Evolutionary conservation across 2,797 vertebrate species (phyloP), one percentile per base, ranked within the genome.

Genomic region (Falco concolor): DNA sequence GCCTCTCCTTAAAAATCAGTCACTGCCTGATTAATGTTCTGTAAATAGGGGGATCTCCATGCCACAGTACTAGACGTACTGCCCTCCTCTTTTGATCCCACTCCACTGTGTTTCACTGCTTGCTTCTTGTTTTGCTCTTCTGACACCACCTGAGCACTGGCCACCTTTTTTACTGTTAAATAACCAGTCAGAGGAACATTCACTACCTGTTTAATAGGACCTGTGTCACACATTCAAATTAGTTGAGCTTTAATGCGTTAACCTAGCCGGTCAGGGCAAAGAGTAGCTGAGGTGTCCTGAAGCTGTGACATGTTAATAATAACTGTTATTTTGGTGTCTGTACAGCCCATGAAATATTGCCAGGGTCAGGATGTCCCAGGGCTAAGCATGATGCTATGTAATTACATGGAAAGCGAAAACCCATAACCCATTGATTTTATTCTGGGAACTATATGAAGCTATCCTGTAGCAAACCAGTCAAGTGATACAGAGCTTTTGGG

Each of bases 1-100:
- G 49, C 57, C 57, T 72, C 84, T 79, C 86, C 81, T 89, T 92
- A 67, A 87, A 81, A 94, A 85, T 84, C 94, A 93, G 10, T 86
- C 78, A 44, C 52, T 91, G 64, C 49, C 78, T 77, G 52, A 85
- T 74, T 60, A 76, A 74, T 83, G 56, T 32, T 86, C 80, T 93
- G 75, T 65, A 91, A 95, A 90, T 13, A 84, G 80, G 72, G 73
- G 89, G 75, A 87, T 93, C 82, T 93, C 84, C 87, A 60, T 5
- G 3, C 54, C 68, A 25, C 79, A 67, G 86, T 11, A 57, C 50
- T 65, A 13, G 80, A 54, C 52, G 78, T 27, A 20, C 85, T 78
- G 73, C 49, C 30, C 42, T 93, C 44, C 65, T 87, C 52, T 38
- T 86, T 81, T 65, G n/a, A 54, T 93, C 68, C 72, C 8, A 0